A percentile compares a stretch with the other conserved stretches of the same genome.
Conservation (phyloP, 2,113 vertebrate genomes). For the Erpornis zantholeuca region DNA sequence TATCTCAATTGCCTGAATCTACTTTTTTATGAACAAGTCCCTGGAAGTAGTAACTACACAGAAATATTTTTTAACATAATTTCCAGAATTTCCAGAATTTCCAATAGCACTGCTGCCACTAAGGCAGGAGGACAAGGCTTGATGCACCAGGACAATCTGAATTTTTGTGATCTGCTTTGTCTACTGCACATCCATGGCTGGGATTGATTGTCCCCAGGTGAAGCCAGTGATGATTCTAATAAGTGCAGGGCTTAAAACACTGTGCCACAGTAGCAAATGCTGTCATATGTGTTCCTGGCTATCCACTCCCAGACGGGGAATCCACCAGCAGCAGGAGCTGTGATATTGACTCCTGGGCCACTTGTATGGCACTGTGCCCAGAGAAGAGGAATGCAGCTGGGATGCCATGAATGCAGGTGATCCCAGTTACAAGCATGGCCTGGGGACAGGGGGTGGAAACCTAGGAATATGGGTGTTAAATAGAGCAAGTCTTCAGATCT, state of each 20-base stretch:
- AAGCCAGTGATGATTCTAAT: neutral
- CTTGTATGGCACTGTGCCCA: neutral
- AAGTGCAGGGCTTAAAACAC: neutral
- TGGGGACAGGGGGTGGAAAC: slow-evolving; percentile 20
- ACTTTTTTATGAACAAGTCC: neutral
- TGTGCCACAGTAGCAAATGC: neutral
- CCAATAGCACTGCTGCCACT: neutral
- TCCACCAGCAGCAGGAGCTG: neutral
- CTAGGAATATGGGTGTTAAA: neutral
- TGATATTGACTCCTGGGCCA: neutral
- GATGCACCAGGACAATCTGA: neutral
- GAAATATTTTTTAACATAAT: neutral
- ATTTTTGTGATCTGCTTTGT: neutral
- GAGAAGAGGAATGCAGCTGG: neutral
- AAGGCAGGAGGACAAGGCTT: neutral
- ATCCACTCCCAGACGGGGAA: neutral
- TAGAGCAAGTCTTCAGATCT: slow-evolving; percentile 5
- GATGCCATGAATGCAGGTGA: neutral
- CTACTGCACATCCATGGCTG: neutral
- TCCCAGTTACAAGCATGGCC: slow-evolving; percentile 22
- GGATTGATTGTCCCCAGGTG: neutral
- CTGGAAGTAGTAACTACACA: neutral
- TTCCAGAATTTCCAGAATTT: neutral
- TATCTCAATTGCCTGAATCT: neutral
- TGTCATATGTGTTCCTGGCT: neutral